Evolutionary conservation across 2,888 invertebrate species (phyloP), one percentile per base, ranked within the genome.

Genomic region (Phytoseiulus persimilis): DNA sequence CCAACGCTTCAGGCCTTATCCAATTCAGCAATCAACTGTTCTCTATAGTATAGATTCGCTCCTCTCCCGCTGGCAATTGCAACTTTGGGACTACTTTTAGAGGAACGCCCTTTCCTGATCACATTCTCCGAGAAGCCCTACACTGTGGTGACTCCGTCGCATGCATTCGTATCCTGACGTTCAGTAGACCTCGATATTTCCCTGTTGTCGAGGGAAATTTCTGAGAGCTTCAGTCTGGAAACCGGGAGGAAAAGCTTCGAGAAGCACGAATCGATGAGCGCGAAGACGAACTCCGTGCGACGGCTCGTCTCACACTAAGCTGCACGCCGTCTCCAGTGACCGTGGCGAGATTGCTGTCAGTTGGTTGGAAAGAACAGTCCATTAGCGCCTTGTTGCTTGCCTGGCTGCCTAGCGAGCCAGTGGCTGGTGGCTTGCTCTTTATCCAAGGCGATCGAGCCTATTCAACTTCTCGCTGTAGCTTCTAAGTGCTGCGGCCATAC

Each of bases 301-400:
- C 2, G 18, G 23, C 18, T 65, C 18, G 65, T 14, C 65, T 6
- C 11, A 65, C 14, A 65, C 65, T 28, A 18, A 65, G 28, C 18
- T 28, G 65, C 18, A 28, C 65, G 28, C 23, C 65, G 65, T 65
- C 65, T 65, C 65, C 65, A 65, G 65, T 65, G 65, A 65, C 65
- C 65, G 65, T 65, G 65, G 65, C 65, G 65, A 65, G 65, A 65
- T 65, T 28, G 65, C 14, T 65, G 65, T 65, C 65, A 65, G 65
- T 28, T 65, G 65, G 65, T 65, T 65, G 65, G 65, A 65, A 65
- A 65, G 65, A 65, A 65, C 65, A 65, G 65, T 65, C 65, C 65
- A 65, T 65, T 65, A 65, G 65, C 65, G 65, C 65, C 65, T 65
- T 65, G 65, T 65, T 65, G 65, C 65, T 65, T 65, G 65, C 65